A percentile compares a stretch with the other conserved stretches of the same genome.
Conservation (phyloP, 2,888 invertebrate species). For the Andrena bicolor region DNA sequence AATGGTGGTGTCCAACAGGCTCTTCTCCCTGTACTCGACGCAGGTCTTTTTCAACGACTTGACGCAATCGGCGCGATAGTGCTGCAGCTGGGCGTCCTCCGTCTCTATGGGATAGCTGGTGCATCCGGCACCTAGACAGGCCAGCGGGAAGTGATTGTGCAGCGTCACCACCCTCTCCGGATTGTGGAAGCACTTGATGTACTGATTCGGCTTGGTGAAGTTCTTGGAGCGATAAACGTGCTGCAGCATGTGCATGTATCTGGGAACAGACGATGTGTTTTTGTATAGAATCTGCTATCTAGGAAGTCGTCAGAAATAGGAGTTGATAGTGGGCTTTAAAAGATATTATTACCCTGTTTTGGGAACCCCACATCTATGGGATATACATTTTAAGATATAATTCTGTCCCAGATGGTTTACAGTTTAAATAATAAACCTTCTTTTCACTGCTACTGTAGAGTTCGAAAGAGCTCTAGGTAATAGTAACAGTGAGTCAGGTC, state of each 20-base stretch:
- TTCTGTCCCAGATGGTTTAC: too few species aligned
- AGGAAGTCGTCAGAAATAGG: too few species aligned
- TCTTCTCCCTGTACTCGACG: conserved; percentile 92
- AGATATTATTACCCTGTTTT: too few species aligned
- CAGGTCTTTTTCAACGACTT: conserved; percentile 94
- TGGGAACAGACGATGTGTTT: conserved; percentile 47
- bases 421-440: too few species aligned
- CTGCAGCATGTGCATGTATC: conserved; percentile 96
- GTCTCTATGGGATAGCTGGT: conserved; percentile 94
- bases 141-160: conserved; percentile 97
- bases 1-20: conserved; percentile 93
- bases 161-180: conserved; percentile 94
- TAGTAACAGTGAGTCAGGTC: too few species aligned
- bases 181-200: conserved; percentile 97
- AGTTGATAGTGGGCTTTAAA: too few species aligned
- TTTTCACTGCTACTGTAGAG: too few species aligned
- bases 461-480: too few species aligned
- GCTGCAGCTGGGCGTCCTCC: conserved; percentile 94
- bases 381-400: too few species aligned
- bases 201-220: conserved; percentile 96
- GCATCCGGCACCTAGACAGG: conserved; percentile 92
- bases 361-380: too few species aligned
- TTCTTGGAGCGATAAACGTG: conserved; percentile 96
- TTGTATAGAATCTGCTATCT: background rate
- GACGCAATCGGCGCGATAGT: conserved; percentile 97